Evolutionary conservation across 2,888 invertebrate species (phyloP), one percentile per base, ranked within the genome.

Genomic region (Thera britannica): DNA sequence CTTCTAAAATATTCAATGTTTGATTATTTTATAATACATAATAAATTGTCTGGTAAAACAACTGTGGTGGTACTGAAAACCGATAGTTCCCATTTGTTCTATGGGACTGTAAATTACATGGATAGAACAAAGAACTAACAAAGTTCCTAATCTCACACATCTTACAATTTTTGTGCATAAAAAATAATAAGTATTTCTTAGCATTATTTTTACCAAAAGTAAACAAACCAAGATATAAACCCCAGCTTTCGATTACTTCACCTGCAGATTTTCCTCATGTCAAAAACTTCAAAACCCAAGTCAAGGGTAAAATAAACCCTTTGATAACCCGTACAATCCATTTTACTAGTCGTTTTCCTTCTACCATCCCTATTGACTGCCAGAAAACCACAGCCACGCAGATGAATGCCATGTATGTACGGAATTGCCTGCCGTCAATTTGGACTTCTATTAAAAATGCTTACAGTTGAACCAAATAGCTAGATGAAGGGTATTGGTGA

Each of bases 401-500:
- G 46, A 48, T 23, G 35, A 62, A 62, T 36, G 36, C 12, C 46
- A 36, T 11, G 8, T 12, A 46, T 62, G 11, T 48, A 12, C 35
- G 36, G 62, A 55, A 62, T 61, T 52, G 36, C n/a, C 12, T 48
- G 54, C 44, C 55, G 62, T 55, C 54, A n/a, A 54, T 46, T 46
- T 46, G 4, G 41, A 62, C 44, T 34, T 35, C 44, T 62, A 62
- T 46, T 55, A 46, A 55, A 55, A 62, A 55, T 54, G 44, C 7
- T 6, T 34, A 55, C 44, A 11, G 44, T 46, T 36, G 62, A 48
- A 23, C 62, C 36, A 23, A 55, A 62, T 62, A 36, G n/a, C 35
- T 35, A 8, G 35, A 44, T 55, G 54, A 62, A 54, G 34, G 34
- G 7, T 61, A 61, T 61, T 57, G 57, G 23, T n/a, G n/a, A n/a